These are phyloP conservation scores for Diabrotica virgifera DNA, from an alignment of 1,140 invertebrate genomes.

Conservation along the genomic window DNA sequence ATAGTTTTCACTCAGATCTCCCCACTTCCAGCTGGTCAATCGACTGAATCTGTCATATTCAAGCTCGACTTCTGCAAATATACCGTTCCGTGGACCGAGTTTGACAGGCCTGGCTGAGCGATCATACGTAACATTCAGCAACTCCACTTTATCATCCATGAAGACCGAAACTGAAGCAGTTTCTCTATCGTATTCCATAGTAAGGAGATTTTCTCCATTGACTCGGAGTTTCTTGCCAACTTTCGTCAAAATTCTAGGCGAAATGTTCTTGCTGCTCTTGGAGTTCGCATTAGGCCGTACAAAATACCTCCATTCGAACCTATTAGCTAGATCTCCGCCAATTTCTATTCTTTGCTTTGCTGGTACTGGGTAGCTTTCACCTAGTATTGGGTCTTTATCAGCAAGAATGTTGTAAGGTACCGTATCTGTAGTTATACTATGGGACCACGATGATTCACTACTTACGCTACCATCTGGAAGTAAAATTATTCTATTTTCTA, in stretches of 20 bases:
- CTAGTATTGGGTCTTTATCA: conserved; percentile 78
- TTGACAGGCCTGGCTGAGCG: conserved; percentile 83
- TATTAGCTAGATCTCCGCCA: conserved; percentile 84
- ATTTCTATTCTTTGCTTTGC: conserved; percentile 86
- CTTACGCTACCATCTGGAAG: conserved; percentile 79
- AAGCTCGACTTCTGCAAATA: conserved; percentile 83
- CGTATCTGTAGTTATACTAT: conserved; percentile 80
- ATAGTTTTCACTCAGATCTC: conserved; percentile 83
- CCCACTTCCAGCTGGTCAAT: conserved; percentile 88
- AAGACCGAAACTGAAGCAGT: conserved; percentile 86
- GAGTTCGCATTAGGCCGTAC: conserved; percentile 62
- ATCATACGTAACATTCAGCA: conserved; percentile 91
- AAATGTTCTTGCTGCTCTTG: conserved; percentile 56
- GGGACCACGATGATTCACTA: conserved; percentile 76
- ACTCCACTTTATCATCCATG: conserved; percentile 82
- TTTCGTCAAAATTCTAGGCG: conserved; percentile 67
- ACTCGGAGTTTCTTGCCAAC: conserved; percentile 81
- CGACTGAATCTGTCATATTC: conserved; percentile 91
- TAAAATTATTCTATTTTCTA: conserved; percentile 75
- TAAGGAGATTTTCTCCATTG: conserved; percentile 88
- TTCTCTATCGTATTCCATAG: conserved; percentile 88
- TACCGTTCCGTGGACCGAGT: conserved; percentile 82
- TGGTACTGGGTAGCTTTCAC: conserved; percentile 86
- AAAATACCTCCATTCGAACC: conserved; percentile 94
- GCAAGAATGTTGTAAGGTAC: conserved; percentile 79